These are phyloP conservation scores for Pandion haliaetus DNA, from an alignment of 2,113 vertebrate species.

Conservation along the genomic window DNA sequence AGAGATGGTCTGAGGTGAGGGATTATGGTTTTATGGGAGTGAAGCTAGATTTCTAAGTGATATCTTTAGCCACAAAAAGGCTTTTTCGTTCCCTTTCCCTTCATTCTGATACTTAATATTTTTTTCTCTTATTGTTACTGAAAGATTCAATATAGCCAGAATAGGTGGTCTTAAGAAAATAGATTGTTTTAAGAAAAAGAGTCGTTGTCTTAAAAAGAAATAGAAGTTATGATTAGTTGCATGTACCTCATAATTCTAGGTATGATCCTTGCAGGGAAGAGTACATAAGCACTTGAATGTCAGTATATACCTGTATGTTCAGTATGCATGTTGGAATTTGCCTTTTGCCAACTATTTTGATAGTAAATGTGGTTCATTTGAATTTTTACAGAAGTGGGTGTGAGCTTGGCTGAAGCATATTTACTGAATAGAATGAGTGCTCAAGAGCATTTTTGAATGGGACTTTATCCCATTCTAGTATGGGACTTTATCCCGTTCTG, in stretches of 20 bases:
- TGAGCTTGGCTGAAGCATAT: not conserved
- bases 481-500: not conserved
- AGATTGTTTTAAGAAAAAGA: not conserved
- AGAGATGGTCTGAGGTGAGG: not conserved
- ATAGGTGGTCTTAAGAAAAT: not conserved
- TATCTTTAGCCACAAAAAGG: not conserved
- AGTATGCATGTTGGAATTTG: slow-evolving; percentile 35
- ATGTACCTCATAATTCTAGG: not conserved
- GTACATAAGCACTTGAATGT: not conserved
- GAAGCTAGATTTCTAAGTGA: not conserved
- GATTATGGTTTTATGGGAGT: not conserved
- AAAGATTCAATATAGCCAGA: not conserved
- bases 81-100: not conserved
- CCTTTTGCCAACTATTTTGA: slow-evolving; percentile 42
- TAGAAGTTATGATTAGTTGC: not conserved
- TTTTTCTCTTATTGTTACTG: not conserved
- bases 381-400: slow-evolving; percentile 31
- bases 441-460: not conserved
- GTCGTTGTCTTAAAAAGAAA: not conserved
- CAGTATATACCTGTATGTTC: slow-evolving; percentile 19
- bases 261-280: not conserved
- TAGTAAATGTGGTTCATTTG: slow-evolving; percentile 43
- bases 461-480: not conserved
- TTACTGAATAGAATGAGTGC: not conserved
- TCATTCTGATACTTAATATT: not conserved